Percentiles rank a stretch among this genome's conserved stretches.
phyloP scores from a whole-genome alignment of 2,888 invertebrate genomes.

The Protula sp. region DNA sequence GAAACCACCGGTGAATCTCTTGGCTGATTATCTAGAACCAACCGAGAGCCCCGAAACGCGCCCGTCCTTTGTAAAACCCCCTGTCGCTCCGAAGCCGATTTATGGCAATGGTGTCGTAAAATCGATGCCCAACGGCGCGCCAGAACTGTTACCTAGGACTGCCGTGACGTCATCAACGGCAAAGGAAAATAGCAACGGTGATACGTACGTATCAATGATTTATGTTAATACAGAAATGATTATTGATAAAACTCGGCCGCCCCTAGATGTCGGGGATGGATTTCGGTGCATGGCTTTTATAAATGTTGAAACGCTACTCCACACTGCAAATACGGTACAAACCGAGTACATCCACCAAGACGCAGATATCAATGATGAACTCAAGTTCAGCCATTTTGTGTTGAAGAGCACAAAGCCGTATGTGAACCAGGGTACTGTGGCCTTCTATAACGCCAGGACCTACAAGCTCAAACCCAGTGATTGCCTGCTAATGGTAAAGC shows the following conservation, averaged over 20 bases:
- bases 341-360: background rate
- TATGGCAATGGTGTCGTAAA: background rate
- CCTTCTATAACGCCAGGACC: background rate
- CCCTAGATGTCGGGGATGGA: background rate
- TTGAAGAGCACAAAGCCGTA: background rate
- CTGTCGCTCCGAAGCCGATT: background rate
- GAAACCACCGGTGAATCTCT: background rate
- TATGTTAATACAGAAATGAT: background rate
- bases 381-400: background rate
- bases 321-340: background rate
- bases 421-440: background rate
- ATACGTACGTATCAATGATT: background rate
- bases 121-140: background rate
- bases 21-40: background rate
- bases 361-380: background rate
- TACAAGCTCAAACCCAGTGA: background rate
- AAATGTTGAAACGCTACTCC: background rate
- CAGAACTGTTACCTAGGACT: background rate
- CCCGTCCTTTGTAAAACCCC: no score
- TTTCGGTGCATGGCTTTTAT: background rate
- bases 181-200: background rate
- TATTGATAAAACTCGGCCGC: background rate
- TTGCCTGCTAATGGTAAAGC: background rate
- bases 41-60: background rate
- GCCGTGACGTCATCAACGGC: background rate